phyloP scores from a whole-genome alignment of 2,888 invertebrate genomes.

The Bombylius discolor region DNA sequence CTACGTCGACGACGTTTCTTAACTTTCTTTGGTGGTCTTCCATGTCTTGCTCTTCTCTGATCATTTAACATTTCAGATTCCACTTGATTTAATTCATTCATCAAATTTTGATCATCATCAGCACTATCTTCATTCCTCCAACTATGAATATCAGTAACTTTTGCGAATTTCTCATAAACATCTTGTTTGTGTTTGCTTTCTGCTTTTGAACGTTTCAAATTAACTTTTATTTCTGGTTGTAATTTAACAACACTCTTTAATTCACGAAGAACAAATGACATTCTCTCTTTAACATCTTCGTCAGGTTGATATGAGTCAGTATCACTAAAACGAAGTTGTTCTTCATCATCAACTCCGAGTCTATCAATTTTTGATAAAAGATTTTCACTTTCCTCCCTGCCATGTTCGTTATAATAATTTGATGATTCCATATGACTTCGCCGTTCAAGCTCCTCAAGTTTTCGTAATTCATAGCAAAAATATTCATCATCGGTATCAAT shows the following conservation, averaged over 20 bases:
- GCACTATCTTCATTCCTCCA: slow-evolving; percentile 25
- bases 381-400: slow-evolving; percentile 14
- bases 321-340: slow-evolving; percentile 20
- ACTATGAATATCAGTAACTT: slow-evolving; percentile 29
- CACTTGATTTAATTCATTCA: slow-evolving; percentile 16
- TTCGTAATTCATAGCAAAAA: slow-evolving; percentile 78
- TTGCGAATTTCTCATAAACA: slow-evolving; percentile 23
- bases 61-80: slow-evolving; percentile 16
- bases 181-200: slow-evolving; percentile 12
- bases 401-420: slow-evolving; percentile 13
- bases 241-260: slow-evolving; percentile 53
- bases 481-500: slow-evolving; percentile 90
- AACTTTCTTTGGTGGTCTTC: slow-evolving; percentile 19
- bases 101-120: slow-evolving; percentile 22
- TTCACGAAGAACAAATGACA: slow-evolving; percentile 68
- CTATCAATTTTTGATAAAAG: slow-evolving; percentile 34
- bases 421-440: slow-evolving; percentile 50
- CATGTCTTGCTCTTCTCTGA: slow-evolving; percentile 11
- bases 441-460: slow-evolving; percentile 74
- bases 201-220: slow-evolving; percentile 14
- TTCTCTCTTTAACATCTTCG: slow-evolving; percentile 60
- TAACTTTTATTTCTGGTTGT: slow-evolving; percentile 32
- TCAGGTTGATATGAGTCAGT: slow-evolving; percentile 46
- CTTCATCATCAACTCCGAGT: slow-evolving; percentile 43
- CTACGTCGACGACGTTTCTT: slow-evolving; percentile 19